These are phyloP conservation scores for Bicyclus anynana DNA, from an alignment of 1,140 invertebrate genomes.

Conservation along the genomic window DNA sequence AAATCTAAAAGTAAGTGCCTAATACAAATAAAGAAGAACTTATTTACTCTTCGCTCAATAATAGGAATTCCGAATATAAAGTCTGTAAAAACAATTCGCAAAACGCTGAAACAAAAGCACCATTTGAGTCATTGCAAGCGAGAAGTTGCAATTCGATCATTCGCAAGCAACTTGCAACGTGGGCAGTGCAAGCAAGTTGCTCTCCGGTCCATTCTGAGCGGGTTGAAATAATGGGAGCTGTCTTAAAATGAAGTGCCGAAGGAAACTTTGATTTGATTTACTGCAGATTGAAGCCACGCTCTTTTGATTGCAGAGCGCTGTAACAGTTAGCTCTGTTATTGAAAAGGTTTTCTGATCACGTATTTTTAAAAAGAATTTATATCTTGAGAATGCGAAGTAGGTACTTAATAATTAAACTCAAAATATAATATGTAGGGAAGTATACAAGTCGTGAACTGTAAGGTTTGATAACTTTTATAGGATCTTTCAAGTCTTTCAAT, in stretches of 20 bases:
- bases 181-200: neutral
- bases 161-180: neutral
- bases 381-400: too few relatives aligned
- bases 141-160: neutral
- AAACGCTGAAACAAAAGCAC: neutral
- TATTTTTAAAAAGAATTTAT: neutral
- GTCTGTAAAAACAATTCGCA: neutral
- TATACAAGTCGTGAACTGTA: too few relatives aligned
- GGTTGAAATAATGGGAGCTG: constrained; percentile 1
- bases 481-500: too few relatives aligned
- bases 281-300: constrained; percentile 6
- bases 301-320: constrained; percentile 1
- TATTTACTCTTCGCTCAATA: too few relatives aligned
- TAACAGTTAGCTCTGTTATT: neutral
- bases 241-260: constrained; percentile 5
- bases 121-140: neutral
- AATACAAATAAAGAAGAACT: too few relatives aligned
- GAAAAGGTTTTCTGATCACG: neutral
- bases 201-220: neutral
- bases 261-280: constrained; percentile 9
- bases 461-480: too few relatives aligned
- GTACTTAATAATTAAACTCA: too few relatives aligned
- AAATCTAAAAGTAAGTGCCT: too few relatives aligned
- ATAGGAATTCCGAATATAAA: too few relatives aligned
- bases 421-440: too few relatives aligned